Evolutionary conservation across 2,797 vertebrate species (phyloP), one percentile per base, ranked within the genome.

Genomic region (Coluber constrictor): DNA sequence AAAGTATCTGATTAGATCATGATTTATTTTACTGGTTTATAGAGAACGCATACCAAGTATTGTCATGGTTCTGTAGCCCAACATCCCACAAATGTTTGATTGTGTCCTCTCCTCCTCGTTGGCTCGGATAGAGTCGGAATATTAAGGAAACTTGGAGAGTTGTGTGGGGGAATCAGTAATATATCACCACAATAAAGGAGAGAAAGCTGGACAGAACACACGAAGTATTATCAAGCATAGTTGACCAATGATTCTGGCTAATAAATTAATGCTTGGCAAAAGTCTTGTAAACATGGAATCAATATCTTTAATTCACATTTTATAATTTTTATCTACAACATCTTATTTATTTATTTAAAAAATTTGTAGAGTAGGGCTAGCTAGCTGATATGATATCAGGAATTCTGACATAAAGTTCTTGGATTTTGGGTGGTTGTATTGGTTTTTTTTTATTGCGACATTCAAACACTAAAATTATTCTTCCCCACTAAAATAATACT

Each of bases 1-100:
- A 92, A 93, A 91, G 54, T 91, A 93, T 95, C 93, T 95, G 90
- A 96, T 96, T 96, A 96, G 86, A 92, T 95, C 63, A n/a, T 95
- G 27, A 97, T 96, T 96, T 97, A 96, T 96, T 95, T 87, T 91
- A 95, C 93, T n/a, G 90, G 95, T 95, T 95, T 96, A 95, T 96
- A 92, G 83, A 23, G 25, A 96, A 96, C 93, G 8, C 96, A 97
- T 95, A 95, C 92, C 90, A 97, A 96, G 90, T 90, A 94, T 95
- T 96, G 96, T 92, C 57, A 94, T 61, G 86, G 90, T 56, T 96
- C 95, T 94, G 79, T 94, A 79, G 90, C 59, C 92, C 70, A 74
- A 94, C 74, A 89, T 94, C 90, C 93, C 93, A 20, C 95, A 95
- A 95, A 92, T 91, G 59, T 93, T 96, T 95, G 94, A 90, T 92